Conservation (phyloP, 2,113 vertebrate genomes). For the Ciconia boyciana region DNA sequence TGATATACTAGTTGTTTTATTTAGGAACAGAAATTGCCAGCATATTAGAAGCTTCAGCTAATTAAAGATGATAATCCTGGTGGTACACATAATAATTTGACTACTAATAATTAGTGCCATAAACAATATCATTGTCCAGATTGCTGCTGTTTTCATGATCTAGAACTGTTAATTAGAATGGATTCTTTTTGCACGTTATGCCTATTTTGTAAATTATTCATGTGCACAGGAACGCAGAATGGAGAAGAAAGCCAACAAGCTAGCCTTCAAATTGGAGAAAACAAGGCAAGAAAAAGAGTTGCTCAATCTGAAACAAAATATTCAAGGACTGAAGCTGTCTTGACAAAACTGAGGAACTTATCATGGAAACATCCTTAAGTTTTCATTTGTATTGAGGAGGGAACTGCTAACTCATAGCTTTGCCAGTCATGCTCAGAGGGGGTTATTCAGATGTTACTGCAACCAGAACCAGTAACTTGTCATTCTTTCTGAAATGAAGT, state of each 20-base stretch:
- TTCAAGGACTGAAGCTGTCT: constrained; percentile 89
- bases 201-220: neutral
- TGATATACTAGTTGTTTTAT: neutral
- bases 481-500: neutral
- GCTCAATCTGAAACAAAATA: constrained; percentile 81
- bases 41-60: neutral
- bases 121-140: neutral
- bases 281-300: constrained; percentile 90
- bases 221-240: constrained; percentile 82
- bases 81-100: neutral
- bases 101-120: neutral
- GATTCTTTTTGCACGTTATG: neutral
- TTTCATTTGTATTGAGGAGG: neutral
- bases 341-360: neutral
- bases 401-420: neutral
- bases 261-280: constrained; percentile 90
- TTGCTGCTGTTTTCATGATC: neutral
- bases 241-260: constrained; percentile 92
- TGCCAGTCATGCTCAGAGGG: neutral
- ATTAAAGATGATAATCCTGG: neutral
- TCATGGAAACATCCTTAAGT: neutral
- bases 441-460: neutral
- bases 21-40: neutral
- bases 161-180: neutral
- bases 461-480: neutral